These are phyloP conservation scores for Pseudomyrmex dendroicus DNA, from an alignment of 1,140 invertebrate species.

Conservation along the genomic window DNA sequence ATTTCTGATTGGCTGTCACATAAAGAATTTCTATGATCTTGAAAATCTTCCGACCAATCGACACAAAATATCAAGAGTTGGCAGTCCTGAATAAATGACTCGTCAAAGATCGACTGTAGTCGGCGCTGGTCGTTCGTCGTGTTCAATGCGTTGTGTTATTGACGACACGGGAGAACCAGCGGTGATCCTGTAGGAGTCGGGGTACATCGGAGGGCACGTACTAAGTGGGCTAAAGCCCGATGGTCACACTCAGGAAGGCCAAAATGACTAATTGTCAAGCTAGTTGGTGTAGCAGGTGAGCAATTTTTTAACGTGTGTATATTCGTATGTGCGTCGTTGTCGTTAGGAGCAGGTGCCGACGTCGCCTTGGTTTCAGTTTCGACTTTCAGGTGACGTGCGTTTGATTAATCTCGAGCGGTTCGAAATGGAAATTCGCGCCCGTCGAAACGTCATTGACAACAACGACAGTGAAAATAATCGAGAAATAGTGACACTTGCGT, in stretches of 20 bases:
- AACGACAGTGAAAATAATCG: not conserved
- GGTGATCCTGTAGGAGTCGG: too few relatives aligned
- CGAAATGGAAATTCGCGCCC: not conserved
- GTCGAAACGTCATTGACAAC: not conserved
- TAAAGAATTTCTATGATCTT: too few relatives aligned
- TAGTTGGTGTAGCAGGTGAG: slow-evolving; percentile 82
- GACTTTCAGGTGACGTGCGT: not conserved
- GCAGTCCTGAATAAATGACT: too few relatives aligned
- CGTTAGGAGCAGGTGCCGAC: not conserved
- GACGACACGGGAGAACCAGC: too few relatives aligned
- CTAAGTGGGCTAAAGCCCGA: not conserved
- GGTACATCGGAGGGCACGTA: too few relatives aligned
- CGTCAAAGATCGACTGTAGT: too few relatives aligned
- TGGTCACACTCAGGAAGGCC: slow-evolving; percentile 70
- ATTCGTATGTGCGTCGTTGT: not conserved
- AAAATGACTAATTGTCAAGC: slow-evolving; percentile 84
- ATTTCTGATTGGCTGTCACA: too few relatives aligned
- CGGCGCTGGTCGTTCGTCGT: too few relatives aligned
- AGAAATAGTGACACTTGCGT: not conserved
- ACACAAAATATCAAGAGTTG: too few relatives aligned
- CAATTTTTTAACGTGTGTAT: slow-evolving; percentile 34
- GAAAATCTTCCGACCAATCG: too few relatives aligned
- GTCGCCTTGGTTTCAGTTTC: not conserved
- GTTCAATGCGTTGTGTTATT: too few relatives aligned
- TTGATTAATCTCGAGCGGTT: too few relatives aligned